Percentiles rank a stretch among this genome's conserved stretches.
These are phyloP conservation scores for Limnephilus marmoratus DNA, from an alignment of 2,888 invertebrate species.

Conservation along the genomic window DNA sequence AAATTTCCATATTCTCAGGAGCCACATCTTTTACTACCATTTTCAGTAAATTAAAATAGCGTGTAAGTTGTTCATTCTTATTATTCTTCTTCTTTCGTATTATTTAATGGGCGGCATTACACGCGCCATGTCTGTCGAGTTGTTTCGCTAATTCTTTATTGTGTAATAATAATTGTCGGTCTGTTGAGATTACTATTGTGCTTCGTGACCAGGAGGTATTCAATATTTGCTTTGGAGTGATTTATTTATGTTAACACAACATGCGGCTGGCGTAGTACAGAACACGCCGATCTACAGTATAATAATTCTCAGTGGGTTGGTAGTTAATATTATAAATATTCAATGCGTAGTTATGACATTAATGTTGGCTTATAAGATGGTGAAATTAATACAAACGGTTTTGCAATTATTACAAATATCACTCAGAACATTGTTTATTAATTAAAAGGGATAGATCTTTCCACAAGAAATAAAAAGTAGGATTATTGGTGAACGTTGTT, in stretches of 20 bases:
- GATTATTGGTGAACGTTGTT: no score
- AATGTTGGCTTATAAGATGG: no score
- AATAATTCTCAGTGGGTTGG: not conserved
- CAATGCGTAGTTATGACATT: no score
- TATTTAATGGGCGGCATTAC: slow-evolving; percentile 26
- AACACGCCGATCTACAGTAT: not conserved
- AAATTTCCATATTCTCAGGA: no score
- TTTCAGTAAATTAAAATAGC: not conserved
- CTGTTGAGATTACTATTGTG: slow-evolving; percentile 8
- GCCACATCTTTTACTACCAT: no score
- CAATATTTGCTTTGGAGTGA: slow-evolving; percentile 9
- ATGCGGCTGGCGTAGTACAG: not conserved
- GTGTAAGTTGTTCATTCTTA: not conserved
- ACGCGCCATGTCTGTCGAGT: slow-evolving; percentile 22
- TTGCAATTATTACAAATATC: no score
- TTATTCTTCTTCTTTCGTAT: not conserved
- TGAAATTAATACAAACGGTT: no score
- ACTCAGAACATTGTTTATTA: no score
- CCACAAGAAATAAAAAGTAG: no score
- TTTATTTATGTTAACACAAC: slow-evolving; percentile 40
- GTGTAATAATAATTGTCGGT: slow-evolving; percentile 4
- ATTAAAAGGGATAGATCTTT: no score
- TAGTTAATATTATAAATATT: no score
- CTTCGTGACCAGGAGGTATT: slow-evolving; percentile 29
- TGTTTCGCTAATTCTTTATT: slow-evolving; percentile 24